A percentile compares a stretch with the other conserved stretches of the same genome.
Evolutionary conservation across 2,113 vertebrate genomes (phyloP).

Genomic region (Beaufortia kweichowensis): DNA sequence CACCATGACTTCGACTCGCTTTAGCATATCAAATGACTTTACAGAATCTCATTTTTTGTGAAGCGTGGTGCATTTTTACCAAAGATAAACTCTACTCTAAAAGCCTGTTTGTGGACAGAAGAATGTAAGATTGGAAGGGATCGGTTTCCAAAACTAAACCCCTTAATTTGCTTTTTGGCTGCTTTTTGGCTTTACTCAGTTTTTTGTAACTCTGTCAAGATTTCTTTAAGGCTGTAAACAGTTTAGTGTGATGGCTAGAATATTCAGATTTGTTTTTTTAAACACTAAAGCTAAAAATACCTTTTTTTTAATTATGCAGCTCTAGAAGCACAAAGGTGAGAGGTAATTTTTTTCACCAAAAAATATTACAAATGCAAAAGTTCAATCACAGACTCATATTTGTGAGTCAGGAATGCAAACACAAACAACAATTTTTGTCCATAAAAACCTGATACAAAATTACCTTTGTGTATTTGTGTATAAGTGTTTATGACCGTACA

Average conservation of each 20-base stretch:
- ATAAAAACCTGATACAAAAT: no score
- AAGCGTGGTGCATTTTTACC: not conserved
- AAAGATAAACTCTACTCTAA: slow-evolving; percentile 16
- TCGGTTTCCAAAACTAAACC: not conserved
- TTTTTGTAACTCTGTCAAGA: not conserved
- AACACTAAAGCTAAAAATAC: no score
- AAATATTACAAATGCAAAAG: no score
- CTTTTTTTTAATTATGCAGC: no score
- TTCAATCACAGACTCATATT: no score
- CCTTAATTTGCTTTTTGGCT: slow-evolving; percentile 15
- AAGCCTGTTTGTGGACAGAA: not conserved
- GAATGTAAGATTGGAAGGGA: not conserved
- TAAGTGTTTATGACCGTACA: no score
- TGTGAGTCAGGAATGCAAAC: no score
- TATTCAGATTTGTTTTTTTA: not conserved
- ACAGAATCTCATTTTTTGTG: not conserved
- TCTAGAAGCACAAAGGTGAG: no score
- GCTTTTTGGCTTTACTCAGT: not conserved
- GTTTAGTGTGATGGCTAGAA: not conserved
- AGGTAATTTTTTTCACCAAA: no score
- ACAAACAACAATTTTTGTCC: no score
- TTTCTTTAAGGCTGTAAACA: no score
- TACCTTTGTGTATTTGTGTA: no score
- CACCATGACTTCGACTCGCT: not conserved
- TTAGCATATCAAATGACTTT: slow-evolving; percentile 1